Evolutionary conservation across 2,888 invertebrate species (phyloP).

Genomic region (Aphrophora alni): DNA sequence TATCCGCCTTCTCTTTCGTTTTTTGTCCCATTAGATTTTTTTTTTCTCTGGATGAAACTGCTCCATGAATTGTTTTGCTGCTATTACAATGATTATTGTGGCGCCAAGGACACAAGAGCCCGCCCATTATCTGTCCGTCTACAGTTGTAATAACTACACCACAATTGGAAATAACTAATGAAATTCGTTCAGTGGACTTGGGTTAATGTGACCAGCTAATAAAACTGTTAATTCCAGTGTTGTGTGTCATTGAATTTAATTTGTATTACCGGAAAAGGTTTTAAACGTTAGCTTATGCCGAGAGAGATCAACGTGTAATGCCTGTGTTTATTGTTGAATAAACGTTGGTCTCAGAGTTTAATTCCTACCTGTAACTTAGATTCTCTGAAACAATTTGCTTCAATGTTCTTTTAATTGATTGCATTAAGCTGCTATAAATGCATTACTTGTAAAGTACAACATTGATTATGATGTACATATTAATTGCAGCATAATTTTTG

Average conservation of each 20-base stretch:
- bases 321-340: constrained; percentile 6
- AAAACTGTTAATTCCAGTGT: constrained; percentile 28
- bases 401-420: background rate
- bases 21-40: background rate
- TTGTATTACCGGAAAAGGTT: constrained; percentile 9
- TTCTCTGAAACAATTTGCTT: background rate
- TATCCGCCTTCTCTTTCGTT: background rate
- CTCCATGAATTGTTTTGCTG: constrained; percentile 28
- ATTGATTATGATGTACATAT: too few relatives aligned
- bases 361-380: background rate
- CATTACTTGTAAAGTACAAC: background rate
- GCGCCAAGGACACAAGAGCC: constrained; percentile 23
- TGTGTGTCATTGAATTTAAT: constrained; percentile 24
- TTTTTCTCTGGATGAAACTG: background rate
- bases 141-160: constrained; percentile 29
- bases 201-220: constrained; percentile 29
- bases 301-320: background rate
- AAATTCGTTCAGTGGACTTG: constrained; percentile 23
- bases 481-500: too few relatives aligned
- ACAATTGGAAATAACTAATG: constrained; percentile 38
- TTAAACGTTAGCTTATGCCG: background rate
- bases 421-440: background rate
- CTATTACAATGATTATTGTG: constrained; percentile 31
- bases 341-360: background rate
- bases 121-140: constrained; percentile 10